Conservation (phyloP, 2,113 vertebrate species). For the Circaetus gallicus region DNA sequence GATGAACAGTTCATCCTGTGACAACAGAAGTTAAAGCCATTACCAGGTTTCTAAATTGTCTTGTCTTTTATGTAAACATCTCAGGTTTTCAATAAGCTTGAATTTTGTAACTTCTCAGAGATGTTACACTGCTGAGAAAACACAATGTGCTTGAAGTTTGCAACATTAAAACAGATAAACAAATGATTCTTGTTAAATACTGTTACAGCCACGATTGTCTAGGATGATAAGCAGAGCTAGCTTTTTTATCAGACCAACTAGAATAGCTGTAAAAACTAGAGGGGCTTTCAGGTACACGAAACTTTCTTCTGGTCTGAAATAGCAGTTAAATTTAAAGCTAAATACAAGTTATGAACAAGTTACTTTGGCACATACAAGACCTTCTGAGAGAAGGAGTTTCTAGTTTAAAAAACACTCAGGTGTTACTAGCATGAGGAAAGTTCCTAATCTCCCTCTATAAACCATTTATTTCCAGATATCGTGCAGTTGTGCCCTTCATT, state of each 20-base stretch:
- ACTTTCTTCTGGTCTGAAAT: not conserved
- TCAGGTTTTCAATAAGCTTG: not conserved
- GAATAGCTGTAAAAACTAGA: not conserved
- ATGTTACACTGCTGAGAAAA: not conserved
- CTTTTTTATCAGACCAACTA: not conserved
- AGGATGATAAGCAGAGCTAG: not conserved
- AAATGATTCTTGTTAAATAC: not conserved
- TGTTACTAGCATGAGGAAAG: not conserved
- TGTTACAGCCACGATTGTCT: not conserved
- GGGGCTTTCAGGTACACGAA: not conserved
- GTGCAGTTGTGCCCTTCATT: not conserved
- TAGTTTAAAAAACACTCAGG: not conserved
- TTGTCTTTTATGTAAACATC: not conserved
- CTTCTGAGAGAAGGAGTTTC: not conserved
- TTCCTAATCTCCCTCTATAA: not conserved
- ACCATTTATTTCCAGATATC: not conserved
- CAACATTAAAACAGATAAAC: not conserved
- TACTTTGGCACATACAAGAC: not conserved
- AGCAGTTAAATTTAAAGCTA: not conserved
- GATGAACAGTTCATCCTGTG: not conserved
- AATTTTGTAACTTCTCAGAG: not conserved
- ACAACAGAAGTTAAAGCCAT: not conserved
- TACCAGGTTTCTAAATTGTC: not conserved
- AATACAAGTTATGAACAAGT: not conserved
- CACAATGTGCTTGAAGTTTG: not conserved